Base-by-base conservation (phyloP, 2,113 vertebrate genomes). In the Pimephales promelas region DNA sequence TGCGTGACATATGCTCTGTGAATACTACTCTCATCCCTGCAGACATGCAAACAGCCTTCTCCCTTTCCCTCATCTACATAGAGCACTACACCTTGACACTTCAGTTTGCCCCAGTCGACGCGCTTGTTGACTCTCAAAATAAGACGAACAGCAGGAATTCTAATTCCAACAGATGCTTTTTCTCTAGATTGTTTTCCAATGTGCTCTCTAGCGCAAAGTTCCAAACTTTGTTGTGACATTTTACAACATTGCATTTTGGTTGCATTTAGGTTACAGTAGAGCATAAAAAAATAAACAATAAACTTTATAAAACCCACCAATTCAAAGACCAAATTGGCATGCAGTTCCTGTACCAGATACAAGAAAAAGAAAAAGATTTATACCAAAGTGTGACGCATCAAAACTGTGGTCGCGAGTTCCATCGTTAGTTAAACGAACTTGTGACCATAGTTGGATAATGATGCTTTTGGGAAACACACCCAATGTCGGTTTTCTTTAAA, bases 1-100 rank as follows among this genome's bases (percentile, higher is more conserved):
- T 68, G 61, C 52, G 16, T 47, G 43, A 36, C 83, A 84, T 72
- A 80, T 82, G 86, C 68, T 82, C 22, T 52, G 56, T 79, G 80
- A 83, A 73, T 87, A 61, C 73, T 71, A 66, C 56, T 28, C 52
- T 49, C 66, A 36, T 84, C 76, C 83, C 76, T 59, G 28, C 54
- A 79, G 76, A 84, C 82, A 70, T 28, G 3, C 62, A 52, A 64
- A 54, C 14, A 56, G 61, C 45, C 54, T 59, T 57, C 52, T 62
- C n/a, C 31, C 54, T 68, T 47, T 66, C 36, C 64, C 56, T 10
- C 76, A n/a, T 52, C 31, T 40, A 24, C 82, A 75, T 22, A 64
- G 16, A 75, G 59, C 36, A 61, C 45, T 56, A 64, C 57, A 76
- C 56, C 81, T 57, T 62, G 54, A 75, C 34, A 76, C 31, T 43